Evolutionary conservation across 37 sponge, comb jelly and placozoan genomes (phyloP).

Genomic region (Haliclona indistincta): DNA sequence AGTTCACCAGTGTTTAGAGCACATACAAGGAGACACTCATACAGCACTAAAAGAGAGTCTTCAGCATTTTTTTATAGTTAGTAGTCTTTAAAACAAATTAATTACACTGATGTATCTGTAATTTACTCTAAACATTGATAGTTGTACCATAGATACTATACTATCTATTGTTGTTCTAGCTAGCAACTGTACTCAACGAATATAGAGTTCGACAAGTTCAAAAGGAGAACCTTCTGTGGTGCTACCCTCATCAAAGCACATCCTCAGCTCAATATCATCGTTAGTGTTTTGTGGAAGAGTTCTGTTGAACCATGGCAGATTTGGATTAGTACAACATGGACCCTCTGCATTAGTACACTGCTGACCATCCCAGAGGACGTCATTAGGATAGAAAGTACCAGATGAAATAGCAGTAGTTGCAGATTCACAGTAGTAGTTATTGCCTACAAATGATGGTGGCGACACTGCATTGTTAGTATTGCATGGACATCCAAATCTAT

Average conservation of each 20-base stretch:
- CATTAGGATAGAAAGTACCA: constrained; percentile 10
- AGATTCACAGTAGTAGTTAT: constrained; percentile 3
- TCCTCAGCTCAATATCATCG: constrained; percentile 30
- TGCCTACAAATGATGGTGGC: constrained; percentile 5
- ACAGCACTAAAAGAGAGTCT: too few relatives aligned
- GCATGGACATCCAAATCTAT: constrained; percentile 4
- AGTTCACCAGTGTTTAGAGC: too few relatives aligned
- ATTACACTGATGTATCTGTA: too few relatives aligned
- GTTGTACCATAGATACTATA: too few relatives aligned
- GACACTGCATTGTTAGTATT: neutral
- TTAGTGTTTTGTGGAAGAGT: neutral
- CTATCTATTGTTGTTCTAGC: too few relatives aligned
- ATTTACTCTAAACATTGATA: too few relatives aligned
- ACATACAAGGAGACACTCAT: too few relatives aligned
- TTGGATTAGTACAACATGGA: constrained; percentile 11
- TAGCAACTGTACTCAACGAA: too few relatives aligned
- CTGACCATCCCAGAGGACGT: constrained; percentile 4
- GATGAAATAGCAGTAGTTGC: neutral
- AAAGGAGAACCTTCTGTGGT: constrained; percentile 10
- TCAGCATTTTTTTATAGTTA: too few relatives aligned
- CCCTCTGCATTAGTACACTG: neutral
- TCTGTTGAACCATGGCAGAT: constrained; percentile 18
- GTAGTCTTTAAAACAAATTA: too few relatives aligned
- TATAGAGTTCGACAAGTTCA: constrained; percentile 14
- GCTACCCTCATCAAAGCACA: constrained; percentile 14